phyloP scores from a whole-genome alignment of 1,140 invertebrate genomes.

The Drosophila pseudoobscura region DNA sequence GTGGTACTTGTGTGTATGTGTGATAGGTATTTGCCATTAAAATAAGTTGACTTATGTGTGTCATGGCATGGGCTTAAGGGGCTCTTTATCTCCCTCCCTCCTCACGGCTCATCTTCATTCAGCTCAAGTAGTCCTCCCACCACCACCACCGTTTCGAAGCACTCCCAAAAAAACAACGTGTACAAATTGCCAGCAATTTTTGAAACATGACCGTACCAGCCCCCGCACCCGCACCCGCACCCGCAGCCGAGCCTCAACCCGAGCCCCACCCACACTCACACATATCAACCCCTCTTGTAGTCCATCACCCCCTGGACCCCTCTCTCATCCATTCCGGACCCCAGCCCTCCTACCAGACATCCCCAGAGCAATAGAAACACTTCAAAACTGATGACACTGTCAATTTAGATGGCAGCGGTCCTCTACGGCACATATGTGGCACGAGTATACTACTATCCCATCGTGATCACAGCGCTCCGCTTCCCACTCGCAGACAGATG shows the following conservation, averaged over 20 bases:
- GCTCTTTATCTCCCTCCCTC: not conserved
- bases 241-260: not conserved
- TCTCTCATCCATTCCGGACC: not conserved
- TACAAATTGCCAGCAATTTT: conserved; percentile 52
- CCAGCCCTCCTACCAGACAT: not conserved
- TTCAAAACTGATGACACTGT: conserved; percentile 76
- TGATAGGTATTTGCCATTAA: conserved; percentile 12
- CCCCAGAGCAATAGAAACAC: conserved; percentile 37
- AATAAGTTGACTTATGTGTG: conserved; percentile 12
- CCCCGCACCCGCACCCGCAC: not conserved
- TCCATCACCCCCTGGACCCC: not conserved
- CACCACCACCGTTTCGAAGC: no score
- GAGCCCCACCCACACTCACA: conserved; percentile 6
- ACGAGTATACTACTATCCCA: no score
- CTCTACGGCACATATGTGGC: not conserved
- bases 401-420: conserved; percentile 53
- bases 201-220: conserved; percentile 38
- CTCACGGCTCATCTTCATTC: conserved; percentile 37
- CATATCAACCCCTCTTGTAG: not conserved
- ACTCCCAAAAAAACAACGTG: conserved; percentile 16
- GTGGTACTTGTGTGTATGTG: no score
- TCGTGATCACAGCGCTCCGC: no score
- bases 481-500: conserved; percentile 1
- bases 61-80: not conserved
- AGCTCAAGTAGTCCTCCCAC: conserved; percentile 19